phyloP scores from a whole-genome alignment of 2,888 invertebrate genomes.

The Apotomis turbidana region DNA sequence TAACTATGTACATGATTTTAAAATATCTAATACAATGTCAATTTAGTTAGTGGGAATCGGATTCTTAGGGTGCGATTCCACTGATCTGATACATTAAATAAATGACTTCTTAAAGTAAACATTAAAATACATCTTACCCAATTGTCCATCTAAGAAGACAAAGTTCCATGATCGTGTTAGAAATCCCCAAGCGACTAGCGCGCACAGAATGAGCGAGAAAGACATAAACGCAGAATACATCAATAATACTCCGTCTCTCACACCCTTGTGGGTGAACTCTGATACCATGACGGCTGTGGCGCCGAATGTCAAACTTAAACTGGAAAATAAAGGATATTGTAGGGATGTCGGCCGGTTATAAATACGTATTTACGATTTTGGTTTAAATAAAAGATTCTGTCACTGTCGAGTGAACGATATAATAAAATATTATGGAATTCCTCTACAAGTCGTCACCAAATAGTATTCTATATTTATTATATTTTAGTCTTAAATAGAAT shows the following conservation, averaged over 20 bases:
- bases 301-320: conserved; percentile 57
- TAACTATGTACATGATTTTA: too few species aligned
- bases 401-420: too few species aligned
- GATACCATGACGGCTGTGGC: conserved; percentile 57
- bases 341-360: too few species aligned
- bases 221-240: conserved; percentile 55
- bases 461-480: background rate
- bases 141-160: conserved; percentile 53
- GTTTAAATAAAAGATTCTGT: too few species aligned
- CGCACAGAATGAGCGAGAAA: conserved; percentile 50
- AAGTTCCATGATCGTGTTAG: conserved; percentile 52
- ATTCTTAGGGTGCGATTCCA: too few species aligned
- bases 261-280: conserved; percentile 56
- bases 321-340: conserved; percentile 45
- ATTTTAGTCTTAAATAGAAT: background rate
- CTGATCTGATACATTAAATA: too few species aligned
- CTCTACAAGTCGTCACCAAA: too few species aligned
- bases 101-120: too few species aligned
- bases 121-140: conserved; percentile 51
- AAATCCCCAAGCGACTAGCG: conserved; percentile 59
- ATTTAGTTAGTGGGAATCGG: too few species aligned
- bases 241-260: conserved; percentile 57
- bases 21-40: too few species aligned
- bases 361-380: too few species aligned
- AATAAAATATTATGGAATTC: too few species aligned